phyloP scores from a whole-genome alignment of 2,888 invertebrate genomes.

The Toxonevra muliebris region DNA sequence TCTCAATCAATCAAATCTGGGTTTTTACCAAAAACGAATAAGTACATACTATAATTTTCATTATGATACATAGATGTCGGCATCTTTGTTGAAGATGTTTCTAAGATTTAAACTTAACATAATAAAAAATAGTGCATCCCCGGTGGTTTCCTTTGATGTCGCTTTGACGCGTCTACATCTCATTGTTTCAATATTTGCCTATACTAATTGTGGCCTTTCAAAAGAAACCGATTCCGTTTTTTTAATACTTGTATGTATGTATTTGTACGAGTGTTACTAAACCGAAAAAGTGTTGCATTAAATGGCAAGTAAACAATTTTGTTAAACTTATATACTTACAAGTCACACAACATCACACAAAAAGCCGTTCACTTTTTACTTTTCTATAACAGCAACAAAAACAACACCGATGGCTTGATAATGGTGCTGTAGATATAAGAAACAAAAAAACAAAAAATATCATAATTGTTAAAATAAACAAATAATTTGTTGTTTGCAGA shows the following conservation, averaged over 20 bases:
- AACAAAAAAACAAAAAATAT: constrained; percentile 39
- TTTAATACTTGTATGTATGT: background rate
- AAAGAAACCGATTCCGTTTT: constrained; percentile 28
- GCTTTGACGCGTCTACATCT: constrained; percentile 24
- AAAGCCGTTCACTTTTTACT: constrained; percentile 14
- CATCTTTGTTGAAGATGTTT: constrained; percentile 31
- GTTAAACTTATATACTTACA: too few species aligned
- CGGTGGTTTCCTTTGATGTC: constrained; percentile 32
- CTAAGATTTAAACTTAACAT: constrained; percentile 3
- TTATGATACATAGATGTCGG: constrained; percentile 9
- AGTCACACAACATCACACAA: background rate
- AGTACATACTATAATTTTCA: too few species aligned
- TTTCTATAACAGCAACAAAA: constrained; percentile 18
- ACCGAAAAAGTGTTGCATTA: constrained; percentile 18
- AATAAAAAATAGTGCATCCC: constrained; percentile 26
- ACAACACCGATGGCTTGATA: constrained; percentile 19
- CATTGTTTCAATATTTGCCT: constrained; percentile 38
- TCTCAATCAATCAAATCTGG: too few species aligned
- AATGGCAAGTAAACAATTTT: constrained; percentile 6
- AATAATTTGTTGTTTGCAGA: constrained; percentile 31
- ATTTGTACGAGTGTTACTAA: background rate
- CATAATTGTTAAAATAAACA: constrained; percentile 53
- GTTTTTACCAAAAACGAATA: too few species aligned
- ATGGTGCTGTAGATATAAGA: background rate
- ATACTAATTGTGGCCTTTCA: constrained; percentile 37